These are phyloP conservation scores for Blera fallax DNA, from an alignment of 2,888 invertebrate species.

Conservation along the genomic window DNA sequence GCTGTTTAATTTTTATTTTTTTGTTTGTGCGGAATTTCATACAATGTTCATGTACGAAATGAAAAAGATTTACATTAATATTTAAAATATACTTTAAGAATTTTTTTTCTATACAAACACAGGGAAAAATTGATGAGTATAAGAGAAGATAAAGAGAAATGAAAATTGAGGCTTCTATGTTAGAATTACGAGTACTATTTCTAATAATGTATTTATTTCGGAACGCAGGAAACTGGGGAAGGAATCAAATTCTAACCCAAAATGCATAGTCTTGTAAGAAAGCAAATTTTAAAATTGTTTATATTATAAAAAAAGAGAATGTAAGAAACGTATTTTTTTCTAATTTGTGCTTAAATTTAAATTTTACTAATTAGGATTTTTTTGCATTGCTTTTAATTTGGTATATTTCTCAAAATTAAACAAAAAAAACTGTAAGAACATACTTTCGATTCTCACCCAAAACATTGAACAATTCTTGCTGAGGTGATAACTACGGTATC, in stretches of 20 bases:
- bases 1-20: conserved; percentile 42
- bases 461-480: not conserved
- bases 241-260: conserved; percentile 34
- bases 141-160: not conserved
- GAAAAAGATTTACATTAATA: not conserved
- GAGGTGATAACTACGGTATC: no score
- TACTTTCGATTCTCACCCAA: not conserved
- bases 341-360: conserved; percentile 11
- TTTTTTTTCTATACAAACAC: conserved; percentile 11
- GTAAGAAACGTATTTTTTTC: not conserved
- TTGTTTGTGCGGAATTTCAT: conserved; percentile 11
- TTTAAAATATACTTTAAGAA: not conserved
- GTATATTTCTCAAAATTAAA: not conserved
- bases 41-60: not conserved
- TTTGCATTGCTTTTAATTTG: not conserved
- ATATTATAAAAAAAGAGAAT: not conserved
- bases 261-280: conserved; percentile 11
- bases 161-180: conserved; percentile 64
- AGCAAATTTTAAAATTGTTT: not conserved
- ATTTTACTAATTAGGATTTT: not conserved
- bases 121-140: conserved; percentile 2
- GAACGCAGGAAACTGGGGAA: conserved; percentile 34
- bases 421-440: not conserved
- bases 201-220: conserved; percentile 49
- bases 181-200: conserved; percentile 35